Evolutionary conservation across 1,140 invertebrate species (phyloP), one percentile per base, ranked within the genome.

Genomic region (Zophobas morio): DNA sequence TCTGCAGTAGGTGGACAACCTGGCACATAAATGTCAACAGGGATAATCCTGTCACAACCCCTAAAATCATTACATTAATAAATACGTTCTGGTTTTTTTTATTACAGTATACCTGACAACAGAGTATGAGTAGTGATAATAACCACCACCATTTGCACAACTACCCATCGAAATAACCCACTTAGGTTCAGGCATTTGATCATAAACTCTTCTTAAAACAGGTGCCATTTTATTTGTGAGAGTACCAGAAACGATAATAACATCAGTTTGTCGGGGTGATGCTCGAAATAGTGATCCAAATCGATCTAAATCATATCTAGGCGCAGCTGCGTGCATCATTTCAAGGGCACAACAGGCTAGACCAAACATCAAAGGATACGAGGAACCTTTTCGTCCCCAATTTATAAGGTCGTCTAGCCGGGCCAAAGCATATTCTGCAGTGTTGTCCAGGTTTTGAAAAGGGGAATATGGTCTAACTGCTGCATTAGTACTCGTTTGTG

Each of bases 111-210:
- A 51, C 49, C 49, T 51, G 0, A 97, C 94, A 46, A 96, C 94
- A 8, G 93, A 92, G 84, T 96, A 96, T 0, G 95, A 95, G 84
- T 96, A 96, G 86, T 96, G 85, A 86, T 99, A 99, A 86, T 99
- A 99, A 53, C 98, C 98, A 78, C 98, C 98, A 70, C 97, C 96
- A 88, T 99, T 99, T 1, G 98, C 98, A 89, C 98, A 99, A 82
- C 96, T 98, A 37, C 98, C 98, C 98, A 99, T 99, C 0, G 97
- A 98, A 84, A 99, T 97, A 0, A 99, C 98, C 96, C 96, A 98
- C 1, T 42, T 66, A 6, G 60, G 60, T 86, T 86, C 94, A 36
- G 95, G 93, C 97, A 99, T 99, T 85, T 96, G 94, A 87, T 96
- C 95, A 84, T 95, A 96, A 54, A 98, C 93, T 88, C 95, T 97